Conservation (phyloP, 2,888 invertebrate genomes). For the Aphodius granarius region DNA sequence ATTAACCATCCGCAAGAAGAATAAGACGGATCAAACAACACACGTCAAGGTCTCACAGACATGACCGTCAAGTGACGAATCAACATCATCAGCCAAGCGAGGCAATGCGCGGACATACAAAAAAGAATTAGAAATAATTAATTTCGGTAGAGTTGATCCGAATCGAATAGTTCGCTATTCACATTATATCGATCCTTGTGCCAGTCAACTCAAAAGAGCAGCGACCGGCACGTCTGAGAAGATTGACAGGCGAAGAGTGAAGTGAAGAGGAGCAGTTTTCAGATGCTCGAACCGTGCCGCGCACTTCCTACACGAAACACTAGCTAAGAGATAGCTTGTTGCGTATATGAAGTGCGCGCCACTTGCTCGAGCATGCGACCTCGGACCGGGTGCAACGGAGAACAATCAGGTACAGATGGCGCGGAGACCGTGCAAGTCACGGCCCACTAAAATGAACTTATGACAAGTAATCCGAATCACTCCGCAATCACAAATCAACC, state of each 20-base stretch:
- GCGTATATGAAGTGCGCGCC: too few species aligned
- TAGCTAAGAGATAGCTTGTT: too few species aligned
- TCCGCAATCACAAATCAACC: constrained; percentile 40
- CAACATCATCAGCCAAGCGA: background rate
- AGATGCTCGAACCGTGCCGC: too few species aligned
- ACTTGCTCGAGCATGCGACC: too few species aligned
- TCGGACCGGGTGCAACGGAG: constrained; percentile 30
- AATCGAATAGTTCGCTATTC: constrained; percentile 10
- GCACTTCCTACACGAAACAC: too few species aligned
- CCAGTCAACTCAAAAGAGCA: constrained; percentile 22
- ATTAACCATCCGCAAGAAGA: background rate
- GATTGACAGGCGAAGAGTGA: constrained; percentile 35
- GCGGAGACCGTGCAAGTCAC: constrained; percentile 38
- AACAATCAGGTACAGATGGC: constrained; percentile 40
- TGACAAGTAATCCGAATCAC: constrained; percentile 41
- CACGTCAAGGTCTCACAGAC: background rate
- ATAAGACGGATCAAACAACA: background rate
- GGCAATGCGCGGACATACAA: background rate
- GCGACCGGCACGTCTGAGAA: background rate
- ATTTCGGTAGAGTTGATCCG: constrained; percentile 7
- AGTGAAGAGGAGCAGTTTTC: background rate
- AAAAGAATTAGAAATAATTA: constrained; percentile 21
- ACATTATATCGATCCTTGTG: constrained; percentile 28
- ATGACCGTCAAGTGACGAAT: background rate
- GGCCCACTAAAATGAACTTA: constrained; percentile 40